Evolutionary conservation across 2,113 vertebrate genomes (phyloP), one percentile per base, ranked within the genome.

Genomic region (Urocynchramus pylzowi): DNA sequence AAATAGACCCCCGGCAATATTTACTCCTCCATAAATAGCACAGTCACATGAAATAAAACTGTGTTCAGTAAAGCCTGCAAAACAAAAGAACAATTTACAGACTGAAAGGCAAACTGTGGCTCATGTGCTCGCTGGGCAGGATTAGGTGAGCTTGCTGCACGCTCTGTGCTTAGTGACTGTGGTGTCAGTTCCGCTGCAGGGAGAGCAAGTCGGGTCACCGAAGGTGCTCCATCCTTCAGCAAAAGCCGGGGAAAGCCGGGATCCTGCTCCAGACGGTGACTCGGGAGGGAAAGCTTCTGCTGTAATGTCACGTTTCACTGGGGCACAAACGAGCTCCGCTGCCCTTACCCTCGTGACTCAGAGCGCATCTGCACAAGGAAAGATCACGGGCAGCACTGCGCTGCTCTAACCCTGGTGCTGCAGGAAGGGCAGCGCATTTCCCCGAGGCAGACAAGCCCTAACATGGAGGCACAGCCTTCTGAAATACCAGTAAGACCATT

Each of bases 1-100:
- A 98, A 98, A 97, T 93, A 97, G 97, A 97, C 97, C 93, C 87
- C 96, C 54, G 93, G 97, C 98, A 97, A 98, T 98, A 98, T 98
- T 98, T 98, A 98, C 97, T 96, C 94, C 95, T 98, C 97, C 97
- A 96, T 97, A 98, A 98, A 98, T 98, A 98, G 98, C 97, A 97
- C 96, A 97, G 98, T 97, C 98, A 98, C 97, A 96, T 98, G 98
- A 97, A 98, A 98, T 98, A 98, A 97, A 98, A 97, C 96, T 30
- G 77, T 97, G 98, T 91, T 96, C 84, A 52, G 95, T 94, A 97
- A 98, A 97, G 96, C 95, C 96, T 96, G 94, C 93, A 94, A 98
- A 98, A 98, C 98, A 98, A 98, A 98, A 97, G 97, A 97, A 97
- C 97, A 97, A 92, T 97, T 97, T 98, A 96, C 93, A 95, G 97